phyloP scores from a whole-genome alignment of 2,113 vertebrate genomes.

The Trogon surrucura region DNA sequence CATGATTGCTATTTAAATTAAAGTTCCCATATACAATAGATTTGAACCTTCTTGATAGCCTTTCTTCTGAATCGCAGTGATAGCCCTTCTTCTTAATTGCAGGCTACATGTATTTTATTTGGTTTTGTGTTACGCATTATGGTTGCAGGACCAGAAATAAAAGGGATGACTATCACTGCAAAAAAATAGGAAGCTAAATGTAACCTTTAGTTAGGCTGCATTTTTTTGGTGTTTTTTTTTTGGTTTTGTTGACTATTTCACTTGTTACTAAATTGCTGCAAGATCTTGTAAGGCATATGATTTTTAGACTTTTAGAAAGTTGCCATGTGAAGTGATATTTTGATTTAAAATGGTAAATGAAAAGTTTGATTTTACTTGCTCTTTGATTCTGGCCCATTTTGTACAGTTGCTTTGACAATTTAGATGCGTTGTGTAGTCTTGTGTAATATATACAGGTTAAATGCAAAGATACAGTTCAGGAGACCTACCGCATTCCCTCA shows the following conservation, averaged over 20 bases:
- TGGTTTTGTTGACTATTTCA: not conserved
- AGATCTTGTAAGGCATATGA: not conserved
- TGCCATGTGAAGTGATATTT: not conserved
- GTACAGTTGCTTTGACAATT: not conserved
- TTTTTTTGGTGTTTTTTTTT: not conserved
- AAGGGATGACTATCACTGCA: not conserved
- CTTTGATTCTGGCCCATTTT: not conserved
- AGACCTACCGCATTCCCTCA: not conserved
- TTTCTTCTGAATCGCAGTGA: not conserved
- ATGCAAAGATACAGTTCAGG: not conserved
- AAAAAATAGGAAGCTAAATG: not conserved
- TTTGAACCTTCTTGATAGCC: not conserved
- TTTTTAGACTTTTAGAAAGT: not conserved
- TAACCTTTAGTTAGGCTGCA: not conserved
- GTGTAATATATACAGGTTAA: not conserved
- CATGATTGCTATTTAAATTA: not conserved
- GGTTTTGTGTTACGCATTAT: not conserved
- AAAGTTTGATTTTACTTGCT: not conserved
- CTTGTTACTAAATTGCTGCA: not conserved
- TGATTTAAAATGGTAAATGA: not conserved
- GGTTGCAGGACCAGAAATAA: not conserved
- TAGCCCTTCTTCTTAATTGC: not conserved
- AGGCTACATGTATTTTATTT: not conserved
- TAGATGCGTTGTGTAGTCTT: not conserved
- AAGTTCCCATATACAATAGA: not conserved